Percentiles rank a stretch among this genome's conserved stretches.
Evolutionary conservation across 2,113 vertebrate genomes (phyloP).

Genomic region (Fulmarus glacialis): DNA sequence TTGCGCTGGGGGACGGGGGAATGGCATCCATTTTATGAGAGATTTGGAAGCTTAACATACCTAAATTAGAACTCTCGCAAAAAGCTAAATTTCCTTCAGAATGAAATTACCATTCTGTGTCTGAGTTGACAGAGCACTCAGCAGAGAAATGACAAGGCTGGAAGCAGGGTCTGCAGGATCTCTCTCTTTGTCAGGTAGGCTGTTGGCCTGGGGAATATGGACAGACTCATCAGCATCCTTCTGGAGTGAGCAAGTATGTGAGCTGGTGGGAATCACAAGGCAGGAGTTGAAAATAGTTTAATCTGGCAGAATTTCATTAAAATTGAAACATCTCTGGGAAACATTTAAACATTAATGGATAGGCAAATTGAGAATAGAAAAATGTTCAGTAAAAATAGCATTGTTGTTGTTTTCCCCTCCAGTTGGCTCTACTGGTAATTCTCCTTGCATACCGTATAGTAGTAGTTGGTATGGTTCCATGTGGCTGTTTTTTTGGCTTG

Average conservation of each 20-base stretch:
- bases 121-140: background rate
- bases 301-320: constrained; percentile 4
- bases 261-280: background rate
- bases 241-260: background rate
- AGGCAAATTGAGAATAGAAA: background rate
- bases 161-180: background rate
- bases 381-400: background rate
- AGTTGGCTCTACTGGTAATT: background rate
- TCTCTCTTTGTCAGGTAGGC: background rate
- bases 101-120: background rate
- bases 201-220: background rate
- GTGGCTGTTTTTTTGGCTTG: background rate
- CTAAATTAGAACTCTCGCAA: background rate
- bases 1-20: background rate
- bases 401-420: background rate
- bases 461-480: background rate
- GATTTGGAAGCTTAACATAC: background rate
- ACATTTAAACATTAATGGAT: background rate
- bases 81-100: background rate
- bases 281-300: background rate
- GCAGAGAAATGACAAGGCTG: background rate
- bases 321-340: background rate
- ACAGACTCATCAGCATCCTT: background rate
- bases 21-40: background rate
- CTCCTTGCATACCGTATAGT: background rate